Percentiles rank a stretch among this genome's conserved stretches.
Conservation (phyloP, 2,888 invertebrate species). For the Ectemnius cavifrons region DNA sequence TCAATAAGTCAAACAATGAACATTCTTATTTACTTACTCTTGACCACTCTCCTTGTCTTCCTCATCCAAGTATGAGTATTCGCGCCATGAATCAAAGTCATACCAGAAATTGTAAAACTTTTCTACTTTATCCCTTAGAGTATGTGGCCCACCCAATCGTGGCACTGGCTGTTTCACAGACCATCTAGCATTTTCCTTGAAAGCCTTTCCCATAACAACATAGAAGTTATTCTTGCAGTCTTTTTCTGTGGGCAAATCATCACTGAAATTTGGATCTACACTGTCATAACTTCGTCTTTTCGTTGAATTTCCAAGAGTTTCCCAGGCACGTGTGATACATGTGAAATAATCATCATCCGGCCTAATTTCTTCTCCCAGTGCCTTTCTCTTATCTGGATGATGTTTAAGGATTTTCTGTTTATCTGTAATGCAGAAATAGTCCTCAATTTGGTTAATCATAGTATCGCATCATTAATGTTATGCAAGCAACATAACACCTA, state of each 20-base stretch:
- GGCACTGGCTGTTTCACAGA: slow-evolving; percentile 94
- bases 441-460: slow-evolving; percentile 29
- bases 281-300: slow-evolving; percentile 97
- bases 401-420: slow-evolving; percentile 93
- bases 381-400: slow-evolving; percentile 98
- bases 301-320: slow-evolving; percentile 89
- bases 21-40: slow-evolving; percentile 79
- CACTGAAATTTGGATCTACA: slow-evolving; percentile 96
- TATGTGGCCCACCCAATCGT: slow-evolving; percentile 86
- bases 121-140: slow-evolving; percentile 91
- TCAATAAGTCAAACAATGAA: neutral
- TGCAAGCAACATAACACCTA: slow-evolving; percentile 50
- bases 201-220: slow-evolving; percentile 81
- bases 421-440: slow-evolving; percentile 76
- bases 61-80: slow-evolving; percentile 98
- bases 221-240: slow-evolving; percentile 91
- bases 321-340: slow-evolving; percentile 98
- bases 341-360: slow-evolving; percentile 98
- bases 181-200: slow-evolving; percentile 92
- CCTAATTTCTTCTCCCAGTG: slow-evolving; percentile 91
- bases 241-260: slow-evolving; percentile 87
- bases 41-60: slow-evolving; percentile 99
- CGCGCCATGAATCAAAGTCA: slow-evolving; percentile 99
- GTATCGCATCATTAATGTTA: slow-evolving; percentile 2
- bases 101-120: slow-evolving; percentile 99